A percentile compares a stretch with the other conserved stretches of the same genome.
phyloP scores from a whole-genome alignment of 1,140 invertebrate genomes.

The Aphaenogaster ashmeadi region DNA sequence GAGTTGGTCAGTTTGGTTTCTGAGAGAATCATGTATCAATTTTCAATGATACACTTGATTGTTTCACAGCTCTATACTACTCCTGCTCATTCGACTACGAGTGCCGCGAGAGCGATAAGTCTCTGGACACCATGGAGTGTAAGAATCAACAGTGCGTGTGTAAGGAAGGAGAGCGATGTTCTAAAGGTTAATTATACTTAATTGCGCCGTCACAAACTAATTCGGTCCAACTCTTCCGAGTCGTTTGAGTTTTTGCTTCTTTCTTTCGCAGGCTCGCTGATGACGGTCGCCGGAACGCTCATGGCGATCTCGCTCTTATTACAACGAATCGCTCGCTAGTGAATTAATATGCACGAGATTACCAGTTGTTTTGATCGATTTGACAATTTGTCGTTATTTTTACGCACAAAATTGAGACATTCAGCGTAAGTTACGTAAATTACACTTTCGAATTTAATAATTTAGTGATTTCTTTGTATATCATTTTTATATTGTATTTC shows the following conservation, averaged over 20 bases:
- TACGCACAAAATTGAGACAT: background rate
- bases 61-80: conserved; percentile 60
- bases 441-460: background rate
- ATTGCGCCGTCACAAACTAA: conserved; percentile 32
- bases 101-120: conserved; percentile 33
- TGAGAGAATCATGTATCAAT: background rate
- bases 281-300: background rate
- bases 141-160: conserved; percentile 67
- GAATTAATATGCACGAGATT: conserved; percentile 13
- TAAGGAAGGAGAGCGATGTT: conserved; percentile 60
- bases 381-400: background rate
- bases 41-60: background rate
- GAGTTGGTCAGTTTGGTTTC: background rate
- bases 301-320: background rate
- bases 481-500: conserved; percentile 33
- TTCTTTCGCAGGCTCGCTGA: conserved; percentile 49
- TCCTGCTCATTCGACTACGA: conserved; percentile 65
- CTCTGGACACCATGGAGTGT: conserved; percentile 57
- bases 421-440: background rate
- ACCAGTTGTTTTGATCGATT: background rate
- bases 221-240: conserved; percentile 23
- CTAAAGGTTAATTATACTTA: conserved; percentile 70
- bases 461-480: background rate
- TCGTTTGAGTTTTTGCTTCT: background rate
- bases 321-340: conserved; percentile 4